phyloP scores from a whole-genome alignment of 2,888 invertebrate species.

The Parnassius smintheus region DNA sequence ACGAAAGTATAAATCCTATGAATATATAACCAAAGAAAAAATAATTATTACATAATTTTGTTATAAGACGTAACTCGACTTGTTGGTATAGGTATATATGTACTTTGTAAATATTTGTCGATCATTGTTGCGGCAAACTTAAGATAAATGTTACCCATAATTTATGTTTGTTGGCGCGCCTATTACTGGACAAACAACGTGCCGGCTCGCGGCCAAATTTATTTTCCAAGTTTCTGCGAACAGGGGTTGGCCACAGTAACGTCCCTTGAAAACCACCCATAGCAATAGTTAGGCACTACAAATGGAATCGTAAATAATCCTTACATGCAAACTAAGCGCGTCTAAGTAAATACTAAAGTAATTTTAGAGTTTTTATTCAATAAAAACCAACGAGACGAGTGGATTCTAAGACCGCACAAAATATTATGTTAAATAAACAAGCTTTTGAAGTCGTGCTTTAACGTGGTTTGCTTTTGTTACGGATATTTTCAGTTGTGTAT shows the following conservation, averaged over 20 bases:
- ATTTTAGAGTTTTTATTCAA: conserved; percentile 8
- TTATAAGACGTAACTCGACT: background rate
- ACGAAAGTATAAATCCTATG: no score
- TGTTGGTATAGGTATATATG: conserved; percentile 30
- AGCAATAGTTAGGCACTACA: conserved; percentile 27
- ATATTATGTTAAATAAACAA: conserved; percentile 63
- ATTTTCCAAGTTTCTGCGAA: conserved; percentile 64
- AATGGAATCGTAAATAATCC: conserved; percentile 6
- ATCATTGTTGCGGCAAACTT: conserved; percentile 53
- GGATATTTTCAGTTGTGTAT: conserved; percentile 21
- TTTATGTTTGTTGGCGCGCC: conserved; percentile 65
- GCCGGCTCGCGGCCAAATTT: conserved; percentile 59
- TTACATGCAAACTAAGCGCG: background rate
- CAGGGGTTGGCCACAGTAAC: conserved; percentile 45
- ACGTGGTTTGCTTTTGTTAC: conserved; percentile 10
- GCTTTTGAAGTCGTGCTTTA: conserved; percentile 38
- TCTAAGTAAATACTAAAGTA: background rate
- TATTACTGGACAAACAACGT: conserved; percentile 66
- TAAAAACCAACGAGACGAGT: conserved; percentile 40
- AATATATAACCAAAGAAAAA: no score
- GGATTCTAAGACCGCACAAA: conserved; percentile 46
- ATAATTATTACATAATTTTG: no score
- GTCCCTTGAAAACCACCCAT: conserved; percentile 39
- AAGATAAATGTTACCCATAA: conserved; percentile 65
- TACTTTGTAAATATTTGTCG: conserved; percentile 56